phyloP scores from a whole-genome alignment of 2,888 invertebrate genomes.

The Euplagia quadripunctaria region DNA sequence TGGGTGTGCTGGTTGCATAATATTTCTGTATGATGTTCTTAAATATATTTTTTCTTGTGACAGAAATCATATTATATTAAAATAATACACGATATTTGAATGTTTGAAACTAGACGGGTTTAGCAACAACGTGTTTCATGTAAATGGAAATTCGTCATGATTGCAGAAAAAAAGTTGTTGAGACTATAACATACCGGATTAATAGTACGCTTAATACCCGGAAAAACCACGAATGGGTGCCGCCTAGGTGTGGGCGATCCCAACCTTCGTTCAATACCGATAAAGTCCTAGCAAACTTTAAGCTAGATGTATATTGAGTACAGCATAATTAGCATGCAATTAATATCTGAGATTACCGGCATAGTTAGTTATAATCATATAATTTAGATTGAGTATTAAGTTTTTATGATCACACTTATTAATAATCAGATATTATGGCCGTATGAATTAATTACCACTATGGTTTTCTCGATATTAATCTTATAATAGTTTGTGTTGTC shows the following conservation, averaged over 20 bases:
- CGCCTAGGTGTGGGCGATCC: slow-evolving; percentile 1
- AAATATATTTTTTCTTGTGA: no score
- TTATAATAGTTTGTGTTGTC: no score
- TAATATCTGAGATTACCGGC: not conserved
- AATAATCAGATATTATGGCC: not conserved
- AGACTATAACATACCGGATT: not conserved
- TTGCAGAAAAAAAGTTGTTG: not conserved
- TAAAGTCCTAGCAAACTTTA: not conserved
- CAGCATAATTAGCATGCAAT: not conserved
- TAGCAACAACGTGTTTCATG: not conserved
- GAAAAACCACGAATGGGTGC: not conserved
- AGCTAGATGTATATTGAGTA: not conserved
- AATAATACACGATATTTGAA: no score
- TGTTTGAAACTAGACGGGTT: no score
- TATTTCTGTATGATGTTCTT: no score
- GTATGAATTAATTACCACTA: no score
- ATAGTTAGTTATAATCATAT: not conserved
- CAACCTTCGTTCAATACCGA: not conserved
- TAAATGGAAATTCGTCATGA: not conserved
- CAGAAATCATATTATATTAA: no score
- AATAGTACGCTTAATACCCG: not conserved
- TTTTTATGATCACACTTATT: not conserved
- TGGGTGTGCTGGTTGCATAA: no score
- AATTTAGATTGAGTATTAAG: not conserved
- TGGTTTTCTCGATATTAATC: no score